Evolutionary conservation across 1,140 invertebrate genomes (phyloP).

Genomic region (Aphaenogaster floridana): DNA sequence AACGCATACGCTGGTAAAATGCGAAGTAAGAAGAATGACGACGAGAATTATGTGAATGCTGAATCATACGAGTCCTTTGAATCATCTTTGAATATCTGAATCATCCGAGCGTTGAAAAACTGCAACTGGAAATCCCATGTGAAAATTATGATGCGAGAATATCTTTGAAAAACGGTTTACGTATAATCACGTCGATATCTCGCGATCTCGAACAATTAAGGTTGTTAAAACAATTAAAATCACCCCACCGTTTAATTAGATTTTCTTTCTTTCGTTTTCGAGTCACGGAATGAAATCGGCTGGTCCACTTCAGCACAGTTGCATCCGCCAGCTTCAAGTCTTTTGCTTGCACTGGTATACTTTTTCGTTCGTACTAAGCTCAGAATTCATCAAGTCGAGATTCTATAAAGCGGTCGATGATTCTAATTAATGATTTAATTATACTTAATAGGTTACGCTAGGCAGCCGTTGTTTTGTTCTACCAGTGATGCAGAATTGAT

Average conservation of each 20-base stretch:
- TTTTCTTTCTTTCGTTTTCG: constrained; percentile 15
- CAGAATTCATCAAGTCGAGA: constrained; percentile 7
- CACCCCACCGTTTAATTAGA: not conserved
- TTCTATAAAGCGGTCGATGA: constrained; percentile 1
- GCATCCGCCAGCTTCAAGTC: not conserved
- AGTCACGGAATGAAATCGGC: not conserved
- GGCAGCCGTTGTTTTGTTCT: not conserved
- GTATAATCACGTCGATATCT: not conserved
- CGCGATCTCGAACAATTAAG: not conserved
- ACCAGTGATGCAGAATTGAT: not conserved
- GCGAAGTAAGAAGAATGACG: not conserved
- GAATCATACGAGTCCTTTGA: constrained; percentile 33
- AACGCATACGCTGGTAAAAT: not conserved
- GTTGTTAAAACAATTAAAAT: constrained; percentile 9
- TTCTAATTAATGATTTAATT: constrained; percentile 39
- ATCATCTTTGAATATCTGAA: constrained; percentile 34
- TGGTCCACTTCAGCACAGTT: constrained; percentile 11
- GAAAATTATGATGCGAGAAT: not conserved
- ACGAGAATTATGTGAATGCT: constrained; percentile 14
- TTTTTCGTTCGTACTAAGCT: not conserved
- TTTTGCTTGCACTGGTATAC: constrained; percentile 5
- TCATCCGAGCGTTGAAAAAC: constrained; percentile 1
- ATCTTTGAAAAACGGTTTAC: not conserved
- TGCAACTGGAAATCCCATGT: not conserved
- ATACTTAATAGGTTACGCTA: constrained; percentile 18